These are phyloP conservation scores for Dendropsophus ebraccatus DNA, from an alignment of 2,113 vertebrate species.

Conservation along the genomic window DNA sequence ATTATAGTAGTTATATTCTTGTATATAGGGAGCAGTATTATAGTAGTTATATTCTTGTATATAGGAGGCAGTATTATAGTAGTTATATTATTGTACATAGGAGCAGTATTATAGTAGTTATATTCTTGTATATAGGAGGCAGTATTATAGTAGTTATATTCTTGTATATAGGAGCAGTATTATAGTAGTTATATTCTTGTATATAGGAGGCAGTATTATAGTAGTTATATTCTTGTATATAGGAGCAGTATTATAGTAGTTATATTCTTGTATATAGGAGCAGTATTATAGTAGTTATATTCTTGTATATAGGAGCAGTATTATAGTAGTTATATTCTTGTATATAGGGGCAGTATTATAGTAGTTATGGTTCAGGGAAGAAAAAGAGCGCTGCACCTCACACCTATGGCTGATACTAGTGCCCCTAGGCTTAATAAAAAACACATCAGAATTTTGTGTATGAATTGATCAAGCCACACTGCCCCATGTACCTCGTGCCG, in stretches of 20 bases:
- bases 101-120: not conserved
- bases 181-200: no score
- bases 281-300: conserved; percentile 7
- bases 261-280: not conserved
- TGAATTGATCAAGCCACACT: no score
- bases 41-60: not conserved
- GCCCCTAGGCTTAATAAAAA: no score
- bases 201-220: no score
- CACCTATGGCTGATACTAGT: no score
- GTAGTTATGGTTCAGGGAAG: no score
- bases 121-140: not conserved
- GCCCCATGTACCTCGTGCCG: no score
- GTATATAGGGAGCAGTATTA: not conserved
- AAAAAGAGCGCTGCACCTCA: no score
- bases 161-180: not conserved
- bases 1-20: no score
- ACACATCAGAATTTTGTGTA: no score
- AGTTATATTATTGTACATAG: not conserved
- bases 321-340: not conserved
- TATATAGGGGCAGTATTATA: not conserved
- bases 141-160: conserved; percentile 6
- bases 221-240: no score
- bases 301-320: not conserved
- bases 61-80: not conserved
- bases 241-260: no score